Conservation (phyloP, 30 jellyfish, hydroid and myxozoan species). For the Turritopsis rubra region DNA sequence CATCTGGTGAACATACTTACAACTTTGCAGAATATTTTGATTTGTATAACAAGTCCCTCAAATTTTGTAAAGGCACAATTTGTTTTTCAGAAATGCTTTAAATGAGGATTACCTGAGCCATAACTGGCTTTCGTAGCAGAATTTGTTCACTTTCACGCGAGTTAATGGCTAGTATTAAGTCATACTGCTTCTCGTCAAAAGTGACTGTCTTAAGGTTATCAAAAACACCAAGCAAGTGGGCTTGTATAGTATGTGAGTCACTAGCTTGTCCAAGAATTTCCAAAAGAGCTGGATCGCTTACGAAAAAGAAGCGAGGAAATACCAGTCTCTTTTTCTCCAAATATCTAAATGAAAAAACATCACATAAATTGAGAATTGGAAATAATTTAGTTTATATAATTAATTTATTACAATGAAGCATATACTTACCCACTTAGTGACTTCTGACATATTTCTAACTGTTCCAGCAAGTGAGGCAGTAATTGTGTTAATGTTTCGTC, state of each 20-base stretch:
- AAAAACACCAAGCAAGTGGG: constrained; percentile 85
- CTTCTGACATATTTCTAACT: constrained; percentile 76
- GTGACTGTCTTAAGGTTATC: constrained; percentile 74
- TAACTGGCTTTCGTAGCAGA: constrained; percentile 46
- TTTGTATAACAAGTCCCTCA: neutral
- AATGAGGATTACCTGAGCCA: constrained; percentile 54
- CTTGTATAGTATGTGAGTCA: constrained; percentile 82
- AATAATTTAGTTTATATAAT: too few relatives aligned
- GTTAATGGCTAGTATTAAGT: constrained; percentile 40
- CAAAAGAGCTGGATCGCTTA: constrained; percentile 80
- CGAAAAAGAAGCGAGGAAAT: constrained; percentile 79
- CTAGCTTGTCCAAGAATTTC: constrained; percentile 89
- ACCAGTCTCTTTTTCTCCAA: constrained; percentile 81
- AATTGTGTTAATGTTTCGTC: constrained; percentile 70
- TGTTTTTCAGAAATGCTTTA: neutral
- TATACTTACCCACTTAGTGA: constrained; percentile 64
- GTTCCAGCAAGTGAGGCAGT: constrained; percentile 71
- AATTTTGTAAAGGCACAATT: too few relatives aligned
- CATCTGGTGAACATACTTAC: too few relatives aligned
- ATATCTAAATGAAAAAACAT: constrained; percentile 41
- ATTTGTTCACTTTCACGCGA: constrained; percentile 74
- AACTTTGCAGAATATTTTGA: neutral
- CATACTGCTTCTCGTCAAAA: constrained; percentile 66
- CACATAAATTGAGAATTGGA: too few relatives aligned
- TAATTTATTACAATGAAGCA: too few relatives aligned